Evolutionary conservation across 2,888 invertebrate genomes (phyloP), one percentile per base, ranked within the genome.

Genomic region (Dromius quadrimaculatus): DNA sequence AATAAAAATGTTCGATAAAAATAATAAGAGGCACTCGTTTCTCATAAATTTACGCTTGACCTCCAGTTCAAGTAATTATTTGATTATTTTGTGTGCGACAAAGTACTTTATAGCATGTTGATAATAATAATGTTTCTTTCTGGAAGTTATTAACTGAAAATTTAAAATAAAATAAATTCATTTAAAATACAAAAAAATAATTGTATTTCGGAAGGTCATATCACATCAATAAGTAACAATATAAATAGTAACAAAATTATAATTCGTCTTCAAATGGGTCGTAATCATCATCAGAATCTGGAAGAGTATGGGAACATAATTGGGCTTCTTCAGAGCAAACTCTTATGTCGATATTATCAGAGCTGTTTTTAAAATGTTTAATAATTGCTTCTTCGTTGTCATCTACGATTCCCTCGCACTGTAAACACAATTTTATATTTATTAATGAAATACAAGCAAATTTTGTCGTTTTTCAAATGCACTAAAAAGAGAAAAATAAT

Each of bases 371-470:
- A 76, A 89, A 88, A 63, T 88, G 78, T 20, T 86, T 84, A 0
- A 90, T 86, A 61, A 91, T 88, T 64, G 85, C 84, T 15, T 92
- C 92, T 76, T 92, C 92, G 74, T 86, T 86, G 72, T 91, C 91
- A 76, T 90, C 90, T 19, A 92, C 86, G 80, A 92, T 87, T 19
- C 87, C 86, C 78, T 90, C 89, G 76, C 92, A 92, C 91, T 92
- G 82, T 70, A 86, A 59, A 34, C 19, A 57, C n/a, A n/a, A n/a
- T 32, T 32, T 32, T 9, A 32, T 32, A 6, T 32, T 32, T 32
- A 5, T 9, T 6, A 32, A 32, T 32, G 5, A 32, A 32, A 32
- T 32, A 32, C 6, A 6, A 32, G n/a, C 9, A 19, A 61, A 66
- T 28, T 23, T 15, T 19, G 17, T 20, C 13, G 8, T 9, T 36